A percentile compares a stretch with the other conserved stretches of the same genome.
These are phyloP conservation scores for Alcedo atthis DNA, from an alignment of 2,797 vertebrate species.

Conservation along the genomic window DNA sequence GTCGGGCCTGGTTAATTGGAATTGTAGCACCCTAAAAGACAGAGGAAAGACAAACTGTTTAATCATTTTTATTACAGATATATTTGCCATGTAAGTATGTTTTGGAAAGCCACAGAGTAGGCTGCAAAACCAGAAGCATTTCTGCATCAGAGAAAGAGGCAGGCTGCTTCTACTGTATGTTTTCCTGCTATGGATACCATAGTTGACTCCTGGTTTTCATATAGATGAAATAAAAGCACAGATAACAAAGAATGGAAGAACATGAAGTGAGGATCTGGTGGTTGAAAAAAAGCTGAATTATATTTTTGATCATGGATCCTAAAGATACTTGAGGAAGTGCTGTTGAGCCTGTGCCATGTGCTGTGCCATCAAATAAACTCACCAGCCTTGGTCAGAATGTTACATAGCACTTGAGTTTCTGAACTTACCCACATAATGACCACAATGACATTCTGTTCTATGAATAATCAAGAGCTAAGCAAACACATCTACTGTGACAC, in stretches of 20 bases:
- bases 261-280: not conserved
- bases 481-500: not conserved
- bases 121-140: not conserved
- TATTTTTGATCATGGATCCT: not conserved
- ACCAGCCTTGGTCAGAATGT: not conserved
- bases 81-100: not conserved
- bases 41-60: not conserved
- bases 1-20: conserved; percentile 96
- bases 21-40: conserved; percentile 91
- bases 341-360: accelerated
- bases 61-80: not conserved
- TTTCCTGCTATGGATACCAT: not conserved
- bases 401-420: not conserved
- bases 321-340: not conserved
- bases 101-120: not conserved
- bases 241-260: not conserved
- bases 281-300: not conserved
- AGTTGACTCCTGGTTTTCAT: not conserved
- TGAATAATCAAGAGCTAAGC: not conserved
- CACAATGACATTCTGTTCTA: not conserved
- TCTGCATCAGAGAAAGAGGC: not conserved
- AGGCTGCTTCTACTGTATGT: not conserved
- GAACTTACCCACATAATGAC: not conserved
- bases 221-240: not conserved
- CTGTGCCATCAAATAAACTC: not conserved